Evolutionary conservation across 2,113 vertebrate genomes (phyloP).

Genomic region (Tympanuchus pallidicinctus): DNA sequence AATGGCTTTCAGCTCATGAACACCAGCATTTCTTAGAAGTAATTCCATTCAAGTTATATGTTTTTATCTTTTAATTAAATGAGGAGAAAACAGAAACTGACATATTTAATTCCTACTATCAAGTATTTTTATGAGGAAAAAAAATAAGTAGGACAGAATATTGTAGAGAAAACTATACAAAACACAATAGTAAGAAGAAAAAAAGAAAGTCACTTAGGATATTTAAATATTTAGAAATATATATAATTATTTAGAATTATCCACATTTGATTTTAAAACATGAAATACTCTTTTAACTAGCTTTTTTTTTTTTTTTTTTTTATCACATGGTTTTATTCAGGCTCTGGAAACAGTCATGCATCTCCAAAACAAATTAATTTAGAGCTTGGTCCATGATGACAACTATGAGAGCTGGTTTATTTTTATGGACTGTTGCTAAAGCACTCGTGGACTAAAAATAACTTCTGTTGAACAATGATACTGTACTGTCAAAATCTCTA

Average conservation of each 20-base stretch:
- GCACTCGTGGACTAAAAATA: slow-evolving; percentile 67
- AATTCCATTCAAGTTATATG: background rate
- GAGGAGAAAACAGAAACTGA: background rate
- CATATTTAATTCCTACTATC: background rate
- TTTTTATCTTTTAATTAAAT: background rate
- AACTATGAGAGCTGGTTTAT: slow-evolving; percentile 62
- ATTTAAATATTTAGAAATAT: background rate
- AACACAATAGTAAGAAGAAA: background rate
- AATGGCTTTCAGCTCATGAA: background rate
- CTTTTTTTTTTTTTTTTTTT: background rate
- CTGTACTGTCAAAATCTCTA: background rate
- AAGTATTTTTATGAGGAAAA: background rate
- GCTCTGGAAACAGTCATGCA: slow-evolving; percentile 32
- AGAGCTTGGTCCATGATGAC: slow-evolving; percentile 29
- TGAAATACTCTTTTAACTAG: slow-evolving; percentile 11
- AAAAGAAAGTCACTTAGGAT: background rate
- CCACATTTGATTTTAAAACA: background rate
- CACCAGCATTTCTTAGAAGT: background rate
- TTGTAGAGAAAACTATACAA: background rate
- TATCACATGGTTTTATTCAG: slow-evolving; percentile 44
- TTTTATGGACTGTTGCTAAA: slow-evolving; percentile 77
- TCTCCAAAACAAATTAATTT: slow-evolving; percentile 71
- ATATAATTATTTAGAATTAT: background rate
- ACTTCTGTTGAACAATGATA: slow-evolving; percentile 65
- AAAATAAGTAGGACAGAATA: background rate